phyloP scores from a whole-genome alignment of 35 echinoderm and acorn worm species.

The Nesometra sesokonis region DNA sequence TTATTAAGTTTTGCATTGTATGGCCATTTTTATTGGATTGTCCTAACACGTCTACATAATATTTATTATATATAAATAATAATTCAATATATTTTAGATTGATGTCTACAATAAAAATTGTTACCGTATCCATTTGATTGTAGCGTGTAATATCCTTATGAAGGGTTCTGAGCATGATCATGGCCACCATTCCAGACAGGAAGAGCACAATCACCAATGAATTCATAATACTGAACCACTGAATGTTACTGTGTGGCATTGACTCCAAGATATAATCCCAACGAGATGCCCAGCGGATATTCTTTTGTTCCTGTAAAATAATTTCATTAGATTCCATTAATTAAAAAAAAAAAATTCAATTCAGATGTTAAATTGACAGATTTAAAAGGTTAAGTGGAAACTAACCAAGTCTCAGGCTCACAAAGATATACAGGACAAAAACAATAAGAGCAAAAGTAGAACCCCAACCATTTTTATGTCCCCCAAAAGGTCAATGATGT shows the following conservation, averaged over 20 bases:
- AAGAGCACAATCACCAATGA: slow-evolving; percentile 96
- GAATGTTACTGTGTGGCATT: slow-evolving; percentile 96
- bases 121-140: slow-evolving; percentile 91
- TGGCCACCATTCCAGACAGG: slow-evolving; percentile 95
- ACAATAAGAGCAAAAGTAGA: no score
- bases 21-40: no score
- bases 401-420: background rate
- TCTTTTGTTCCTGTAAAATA: slow-evolving; percentile 9
- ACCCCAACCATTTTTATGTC: no score
- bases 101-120: background rate
- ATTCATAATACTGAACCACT: slow-evolving; percentile 99
- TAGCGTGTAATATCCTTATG: slow-evolving; percentile 96
- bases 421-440: no score
- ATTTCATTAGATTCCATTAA: no score
- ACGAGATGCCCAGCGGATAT: slow-evolving; percentile 68
- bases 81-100: no score
- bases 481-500: no score
- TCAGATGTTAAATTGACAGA: background rate
- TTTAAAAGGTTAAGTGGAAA: background rate
- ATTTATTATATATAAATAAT: no score
- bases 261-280: slow-evolving; percentile 98
- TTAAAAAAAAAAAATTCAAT: background rate
- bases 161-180: slow-evolving; percentile 94
- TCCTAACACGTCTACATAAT: no score
- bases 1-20: no score